phyloP scores from a whole-genome alignment of 2,888 invertebrate genomes.

The Drosophila paranaensis region DNA sequence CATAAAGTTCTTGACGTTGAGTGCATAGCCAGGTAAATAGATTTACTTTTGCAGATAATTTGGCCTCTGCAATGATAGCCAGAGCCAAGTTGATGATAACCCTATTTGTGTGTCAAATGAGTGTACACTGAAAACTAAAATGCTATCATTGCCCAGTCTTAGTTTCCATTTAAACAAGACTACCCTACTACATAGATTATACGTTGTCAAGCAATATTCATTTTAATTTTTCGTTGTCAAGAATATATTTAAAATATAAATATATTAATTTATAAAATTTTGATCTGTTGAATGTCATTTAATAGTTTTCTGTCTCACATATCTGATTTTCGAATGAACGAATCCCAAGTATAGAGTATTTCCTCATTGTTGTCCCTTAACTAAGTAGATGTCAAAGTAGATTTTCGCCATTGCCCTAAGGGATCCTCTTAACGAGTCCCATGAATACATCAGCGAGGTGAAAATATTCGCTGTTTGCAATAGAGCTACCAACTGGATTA shows the following conservation, averaged over 20 bases:
- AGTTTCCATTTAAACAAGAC: neutral
- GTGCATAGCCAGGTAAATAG: conserved; percentile 46
- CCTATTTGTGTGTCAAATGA: conserved; percentile 38
- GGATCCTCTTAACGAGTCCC: neutral
- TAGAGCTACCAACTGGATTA: neutral
- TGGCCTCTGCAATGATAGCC: conserved; percentile 20
- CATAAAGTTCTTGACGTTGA: conserved; percentile 51
- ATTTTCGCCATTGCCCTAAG: neutral
- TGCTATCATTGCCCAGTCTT: conserved; percentile 45
- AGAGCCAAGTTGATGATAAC: conserved; percentile 27
- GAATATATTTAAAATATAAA: too few species aligned
- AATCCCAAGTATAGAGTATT: neutral
- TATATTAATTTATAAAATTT: too few species aligned
- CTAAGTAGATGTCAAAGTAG: neutral
- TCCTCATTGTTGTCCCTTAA: neutral
- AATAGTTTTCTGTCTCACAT: too few species aligned
- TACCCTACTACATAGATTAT: neutral
- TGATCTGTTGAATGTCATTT: neutral
- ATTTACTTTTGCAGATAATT: conserved; percentile 52
- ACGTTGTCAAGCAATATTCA: too few species aligned
- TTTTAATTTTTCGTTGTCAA: too few species aligned
- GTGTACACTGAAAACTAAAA: neutral
- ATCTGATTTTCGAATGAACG: too few species aligned
- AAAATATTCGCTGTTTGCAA: neutral
- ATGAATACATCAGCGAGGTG: neutral